Evolutionary conservation across 2,888 invertebrate genomes (phyloP).

Genomic region (Resseliella maxima): DNA sequence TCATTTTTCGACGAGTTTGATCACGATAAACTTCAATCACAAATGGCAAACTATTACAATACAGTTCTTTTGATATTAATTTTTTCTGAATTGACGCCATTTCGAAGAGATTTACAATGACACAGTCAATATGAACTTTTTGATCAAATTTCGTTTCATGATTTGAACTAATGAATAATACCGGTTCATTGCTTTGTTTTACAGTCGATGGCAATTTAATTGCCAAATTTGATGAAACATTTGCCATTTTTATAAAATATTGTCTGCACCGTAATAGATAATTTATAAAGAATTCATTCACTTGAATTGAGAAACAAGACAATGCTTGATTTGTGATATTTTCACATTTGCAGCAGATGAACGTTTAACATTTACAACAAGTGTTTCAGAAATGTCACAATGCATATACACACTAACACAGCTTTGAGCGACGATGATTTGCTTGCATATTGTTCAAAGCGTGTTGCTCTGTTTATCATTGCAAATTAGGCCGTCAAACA

Average conservation of each 20-base stretch:
- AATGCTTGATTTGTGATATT: too few species aligned
- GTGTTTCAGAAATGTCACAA: too few species aligned
- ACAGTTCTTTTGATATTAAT: background rate
- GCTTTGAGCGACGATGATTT: too few species aligned
- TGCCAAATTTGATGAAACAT: background rate
- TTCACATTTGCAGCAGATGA: too few species aligned
- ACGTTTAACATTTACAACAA: too few species aligned
- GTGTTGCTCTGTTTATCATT: too few species aligned
- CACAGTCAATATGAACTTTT: background rate
- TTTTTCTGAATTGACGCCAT: background rate
- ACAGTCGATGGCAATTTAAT: background rate
- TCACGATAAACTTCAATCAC: background rate
- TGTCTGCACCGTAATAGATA: too few species aligned
- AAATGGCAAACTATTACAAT: background rate
- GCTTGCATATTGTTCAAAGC: too few species aligned
- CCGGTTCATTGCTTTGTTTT: background rate
- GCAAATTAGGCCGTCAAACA: too few species aligned
- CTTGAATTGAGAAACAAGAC: too few species aligned
- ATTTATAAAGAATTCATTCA: too few species aligned
- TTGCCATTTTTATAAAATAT: background rate
- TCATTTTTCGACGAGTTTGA: background rate
- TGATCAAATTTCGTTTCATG: background rate
- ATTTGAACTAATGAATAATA: background rate
- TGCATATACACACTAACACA: too few species aligned
- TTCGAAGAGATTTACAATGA: background rate